Evolutionary conservation across 2,113 vertebrate species (phyloP), one percentile per base, ranked within the genome.

Genomic region (Girardinichthys multiradiatus): DNA sequence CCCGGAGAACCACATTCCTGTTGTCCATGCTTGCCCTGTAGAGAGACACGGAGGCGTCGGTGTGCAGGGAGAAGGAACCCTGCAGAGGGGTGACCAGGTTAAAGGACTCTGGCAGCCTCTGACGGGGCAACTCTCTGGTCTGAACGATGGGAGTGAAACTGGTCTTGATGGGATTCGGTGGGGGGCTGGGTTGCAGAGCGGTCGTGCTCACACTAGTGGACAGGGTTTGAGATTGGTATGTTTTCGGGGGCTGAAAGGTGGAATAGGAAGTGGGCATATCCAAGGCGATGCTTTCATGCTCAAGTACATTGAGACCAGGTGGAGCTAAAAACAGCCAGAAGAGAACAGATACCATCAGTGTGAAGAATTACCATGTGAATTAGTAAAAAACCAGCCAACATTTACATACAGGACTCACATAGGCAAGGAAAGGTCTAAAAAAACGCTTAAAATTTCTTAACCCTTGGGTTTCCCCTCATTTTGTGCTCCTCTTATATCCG

Each of bases 21-120:
- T 92, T 90, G 1, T 94, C 93, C 94, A 94, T 94, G 0, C 91
- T 88, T 2, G 94, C 94, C 58, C 93, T 89, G 75, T 90, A 94
- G 21, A 94, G 88, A 13, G 93, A 94, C 80, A 95, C 87, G 0
- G 66, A 31, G 27, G 71, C 30, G 71, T 92, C 81, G 4, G 91
- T 64, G 17, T 58, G 92, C 68, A 93, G 74, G 19, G 90, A 91
- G 89, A 92, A 95, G 57, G 88, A 67, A 0, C 26, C 24, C 5
- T 88, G 87, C 42, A 95, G 86, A 19, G 91, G 68, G 4, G 86
- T 68, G 62, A 95, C 93, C 82, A 90, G 77, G 65, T 94, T 92
- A 77, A 95, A 95, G 66, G 92, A 91, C 81, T 94, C 94, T 0
- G 94, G 94, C 62, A 95, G 80, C 76, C 93, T 89, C 88, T 94